Percentiles rank a stretch among this genome's conserved stretches.
These are phyloP conservation scores for Psittacula cyanocephala DNA, from an alignment of 2,113 vertebrate species.

Conservation along the genomic window DNA sequence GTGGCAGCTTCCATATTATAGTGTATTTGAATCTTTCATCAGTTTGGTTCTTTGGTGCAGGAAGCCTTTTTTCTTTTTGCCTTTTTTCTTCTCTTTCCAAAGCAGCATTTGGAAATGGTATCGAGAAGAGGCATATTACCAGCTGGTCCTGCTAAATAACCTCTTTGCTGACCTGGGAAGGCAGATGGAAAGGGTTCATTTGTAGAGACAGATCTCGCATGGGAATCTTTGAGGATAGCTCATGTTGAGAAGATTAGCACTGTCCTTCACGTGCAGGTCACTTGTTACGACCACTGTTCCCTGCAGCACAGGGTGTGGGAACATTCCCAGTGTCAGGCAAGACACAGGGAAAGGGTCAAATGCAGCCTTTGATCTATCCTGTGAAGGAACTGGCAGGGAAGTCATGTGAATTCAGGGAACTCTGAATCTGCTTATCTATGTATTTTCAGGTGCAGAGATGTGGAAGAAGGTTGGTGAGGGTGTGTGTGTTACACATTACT, in stretches of 20 bases:
- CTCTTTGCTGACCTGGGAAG: conserved; percentile 68
- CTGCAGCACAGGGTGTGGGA: conserved; percentile 37
- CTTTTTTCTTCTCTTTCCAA: background rate
- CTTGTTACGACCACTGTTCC: conserved; percentile 45
- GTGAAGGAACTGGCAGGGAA: conserved; percentile 42
- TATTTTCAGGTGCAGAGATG: conserved; percentile 40
- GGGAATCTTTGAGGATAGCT: conserved; percentile 66
- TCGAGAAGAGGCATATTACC: conserved; percentile 62
- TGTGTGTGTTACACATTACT: background rate
- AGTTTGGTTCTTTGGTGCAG: background rate
- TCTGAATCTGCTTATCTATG: conserved; percentile 1
- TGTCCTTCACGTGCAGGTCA: conserved; percentile 68
- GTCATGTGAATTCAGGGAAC: background rate
- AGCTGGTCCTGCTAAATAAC: conserved; percentile 73
- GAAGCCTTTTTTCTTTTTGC: background rate
- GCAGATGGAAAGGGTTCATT: conserved; percentile 76
- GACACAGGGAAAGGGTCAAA: conserved; percentile 19
- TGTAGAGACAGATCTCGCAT: conserved; percentile 65
- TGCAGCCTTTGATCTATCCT: conserved; percentile 40
- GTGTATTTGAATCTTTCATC: background rate
- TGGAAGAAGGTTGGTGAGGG: background rate
- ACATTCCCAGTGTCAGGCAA: conserved; percentile 18
- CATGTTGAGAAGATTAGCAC: conserved; percentile 65
- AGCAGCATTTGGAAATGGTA: conserved; percentile 36
- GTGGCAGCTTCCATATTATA: background rate